Evolutionary conservation across 1,140 invertebrate genomes (phyloP).

Genomic region (Chionoecetes opilio): DNA sequence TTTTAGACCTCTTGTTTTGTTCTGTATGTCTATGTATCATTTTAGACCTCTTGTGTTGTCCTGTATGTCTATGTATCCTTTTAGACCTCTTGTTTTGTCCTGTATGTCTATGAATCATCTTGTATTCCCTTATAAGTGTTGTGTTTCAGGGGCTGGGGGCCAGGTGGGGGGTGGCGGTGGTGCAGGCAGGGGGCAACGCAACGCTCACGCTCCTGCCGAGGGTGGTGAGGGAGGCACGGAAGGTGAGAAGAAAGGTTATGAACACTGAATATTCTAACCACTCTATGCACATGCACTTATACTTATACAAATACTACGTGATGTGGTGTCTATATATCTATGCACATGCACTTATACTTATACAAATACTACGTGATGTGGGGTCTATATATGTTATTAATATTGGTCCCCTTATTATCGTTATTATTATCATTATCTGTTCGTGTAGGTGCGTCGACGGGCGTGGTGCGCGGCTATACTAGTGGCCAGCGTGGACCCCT

Average conservation of each 20-base stretch:
- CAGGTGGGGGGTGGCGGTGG: not conserved
- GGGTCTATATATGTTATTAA: no score
- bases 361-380: no score
- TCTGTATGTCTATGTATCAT: not conserved
- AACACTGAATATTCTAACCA: no score
- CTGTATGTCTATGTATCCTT: no score
- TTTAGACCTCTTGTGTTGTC: not conserved
- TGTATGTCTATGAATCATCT: not conserved
- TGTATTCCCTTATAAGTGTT: not conserved
- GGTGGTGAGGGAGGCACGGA: not conserved
- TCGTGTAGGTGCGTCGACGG: not conserved
- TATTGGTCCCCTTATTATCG: no score
- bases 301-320: no score
- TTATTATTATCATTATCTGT: no score
- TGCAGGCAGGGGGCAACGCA: not conserved
- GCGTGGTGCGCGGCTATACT: not conserved
- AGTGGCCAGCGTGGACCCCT: not conserved
- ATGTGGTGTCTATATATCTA: no score
- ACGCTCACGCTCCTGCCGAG: not conserved
- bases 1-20: not conserved
- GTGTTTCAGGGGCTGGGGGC: not conserved
- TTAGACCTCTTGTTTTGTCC: no score
- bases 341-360: no score
- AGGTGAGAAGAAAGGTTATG: not conserved
- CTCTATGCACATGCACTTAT: no score